Evolutionary conservation across 2,113 vertebrate species (phyloP), one percentile per base, ranked within the genome.

Genomic region (Axis porcinus): DNA sequence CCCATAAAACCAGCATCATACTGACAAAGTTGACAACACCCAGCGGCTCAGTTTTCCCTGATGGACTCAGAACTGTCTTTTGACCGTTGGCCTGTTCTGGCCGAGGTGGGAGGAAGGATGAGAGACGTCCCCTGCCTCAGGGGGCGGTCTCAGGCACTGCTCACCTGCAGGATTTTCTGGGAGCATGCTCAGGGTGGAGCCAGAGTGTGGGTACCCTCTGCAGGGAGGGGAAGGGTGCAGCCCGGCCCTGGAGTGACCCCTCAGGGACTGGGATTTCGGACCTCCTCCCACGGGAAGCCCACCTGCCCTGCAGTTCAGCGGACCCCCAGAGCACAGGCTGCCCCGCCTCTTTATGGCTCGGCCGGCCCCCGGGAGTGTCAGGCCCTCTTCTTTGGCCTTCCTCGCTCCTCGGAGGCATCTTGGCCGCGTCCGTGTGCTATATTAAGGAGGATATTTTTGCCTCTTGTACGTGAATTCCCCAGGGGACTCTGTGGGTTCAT

Each of bases 401-500:
- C 76, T 67, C 8, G 23, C 67, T 19, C 16, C 43, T 76, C 2
- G 11, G 10, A n/a, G 43, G 50, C 45, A 3, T 54, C 78, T 83
- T 19, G 88, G 57, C 54, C 10, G 6, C 27, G n/a, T 60, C 60
- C 27, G 15, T 7, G 52, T 60, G 76, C 90, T 74, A 54, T 83
- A 16, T 54, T 87, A n/a, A 60, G 62, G 19, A 10, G 50, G 89
- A 43, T 83, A 74, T 60, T 82, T 96, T 82, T 88, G 84, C 76
- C 14, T 93, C 52, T n/a, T 13, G 10, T 17, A 9, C 23, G 12
- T 52, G 10, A 23, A 40, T 86, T 52, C 58, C 60, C 27, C 52
- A 52, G 17, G 74, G 89, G 40, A 57, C 74, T 30, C 15, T 21
- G 27, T 14, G 27, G 50, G 60, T 17, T 60, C 58, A 40, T 67